phyloP scores from a whole-genome alignment of 1,140 invertebrate genomes.

The Heliconius congener region DNA sequence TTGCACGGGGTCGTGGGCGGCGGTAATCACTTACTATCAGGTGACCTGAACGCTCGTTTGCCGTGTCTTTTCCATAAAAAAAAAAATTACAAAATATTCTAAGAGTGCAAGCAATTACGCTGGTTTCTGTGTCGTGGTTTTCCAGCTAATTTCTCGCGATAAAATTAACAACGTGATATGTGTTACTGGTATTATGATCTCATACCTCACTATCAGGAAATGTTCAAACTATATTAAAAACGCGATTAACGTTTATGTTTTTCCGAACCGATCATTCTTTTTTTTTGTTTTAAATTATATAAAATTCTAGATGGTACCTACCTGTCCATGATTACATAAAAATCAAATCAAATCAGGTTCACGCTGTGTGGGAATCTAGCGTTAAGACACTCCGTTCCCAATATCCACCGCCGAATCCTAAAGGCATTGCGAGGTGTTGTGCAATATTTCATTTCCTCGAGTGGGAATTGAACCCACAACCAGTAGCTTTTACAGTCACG shows the following conservation, averaged over 20 bases:
- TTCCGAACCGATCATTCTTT: background rate
- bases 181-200: constrained; percentile 24
- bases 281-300: background rate
- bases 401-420: no score
- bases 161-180: constrained; percentile 16
- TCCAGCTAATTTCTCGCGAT: constrained; percentile 17
- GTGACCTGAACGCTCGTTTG: no score
- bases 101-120: background rate
- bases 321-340: background rate
- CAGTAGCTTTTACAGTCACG: no score
- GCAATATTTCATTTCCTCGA: no score
- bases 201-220: constrained; percentile 23
- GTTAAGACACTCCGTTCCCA: no score
- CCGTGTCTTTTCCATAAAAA: no score
- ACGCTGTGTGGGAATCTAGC: no score
- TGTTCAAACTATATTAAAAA: constrained; percentile 1
- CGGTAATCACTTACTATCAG: no score
- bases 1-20: no score
- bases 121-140: background rate
- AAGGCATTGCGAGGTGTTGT: no score
- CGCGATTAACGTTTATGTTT: background rate
- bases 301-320: background rate
- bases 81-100: background rate
- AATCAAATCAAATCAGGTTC: no score
- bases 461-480: no score